A percentile compares a stretch with the other conserved stretches of the same genome.
Evolutionary conservation across 2,888 invertebrate genomes (phyloP).

Genomic region (Spilarctia lutea): DNA sequence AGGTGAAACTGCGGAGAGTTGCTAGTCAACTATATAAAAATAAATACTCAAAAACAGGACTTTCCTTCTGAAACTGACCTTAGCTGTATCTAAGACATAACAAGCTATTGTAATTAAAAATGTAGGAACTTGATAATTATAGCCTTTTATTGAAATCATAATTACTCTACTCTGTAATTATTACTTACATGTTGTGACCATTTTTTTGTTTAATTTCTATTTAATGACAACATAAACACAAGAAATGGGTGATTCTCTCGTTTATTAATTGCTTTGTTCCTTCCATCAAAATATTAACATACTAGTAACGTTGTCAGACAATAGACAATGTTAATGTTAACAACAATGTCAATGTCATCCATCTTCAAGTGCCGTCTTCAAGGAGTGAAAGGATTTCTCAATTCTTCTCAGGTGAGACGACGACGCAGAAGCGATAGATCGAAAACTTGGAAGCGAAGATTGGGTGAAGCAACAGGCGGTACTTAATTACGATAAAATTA

Average conservation of each 20-base stretch:
- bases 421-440: not conserved
- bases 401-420: not conserved
- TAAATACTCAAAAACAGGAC: not conserved
- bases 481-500: not conserved
- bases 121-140: constrained; percentile 56
- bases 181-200: not conserved
- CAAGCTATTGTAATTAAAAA: constrained; percentile 55
- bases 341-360: not conserved
- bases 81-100: constrained; percentile 35
- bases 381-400: not conserved
- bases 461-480: not conserved
- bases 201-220: constrained; percentile 2
- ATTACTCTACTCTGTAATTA: constrained; percentile 45
- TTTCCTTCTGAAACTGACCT: not conserved
- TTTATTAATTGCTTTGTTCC: not conserved
- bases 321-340: not conserved
- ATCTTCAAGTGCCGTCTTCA: not conserved
- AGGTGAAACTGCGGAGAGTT: too few relatives aligned
- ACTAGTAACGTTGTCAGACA: not conserved
- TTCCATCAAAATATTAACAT: not conserved
- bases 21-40: not conserved
- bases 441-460: not conserved
- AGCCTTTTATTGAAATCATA: constrained; percentile 51
- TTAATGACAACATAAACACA: not conserved
- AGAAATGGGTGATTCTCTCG: not conserved